Percentiles rank a stretch among this genome's conserved stretches.
Evolutionary conservation across 1,140 invertebrate genomes (phyloP).

Genomic region (Pseudomyrmex gracilis): DNA sequence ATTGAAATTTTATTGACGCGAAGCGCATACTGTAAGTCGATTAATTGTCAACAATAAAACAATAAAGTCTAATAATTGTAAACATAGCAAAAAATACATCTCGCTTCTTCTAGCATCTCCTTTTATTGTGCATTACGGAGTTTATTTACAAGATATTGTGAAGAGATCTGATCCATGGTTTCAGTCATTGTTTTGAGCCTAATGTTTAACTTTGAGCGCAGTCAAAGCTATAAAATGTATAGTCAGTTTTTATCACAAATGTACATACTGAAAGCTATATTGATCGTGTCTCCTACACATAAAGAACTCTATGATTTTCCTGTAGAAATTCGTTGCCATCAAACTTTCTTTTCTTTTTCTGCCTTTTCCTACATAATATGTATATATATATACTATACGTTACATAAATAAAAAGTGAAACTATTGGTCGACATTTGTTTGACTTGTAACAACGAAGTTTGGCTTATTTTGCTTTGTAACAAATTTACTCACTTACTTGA

Average conservation of each 20-base stretch:
- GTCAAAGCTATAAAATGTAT: no score
- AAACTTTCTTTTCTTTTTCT: neutral
- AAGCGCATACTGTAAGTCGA: slow-evolving; percentile 60
- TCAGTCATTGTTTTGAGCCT: neutral
- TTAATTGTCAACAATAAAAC: slow-evolving; percentile 67
- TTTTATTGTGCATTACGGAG: slow-evolving; percentile 21
- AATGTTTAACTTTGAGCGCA: neutral
- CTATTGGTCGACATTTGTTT: slow-evolving; percentile 16
- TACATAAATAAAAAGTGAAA: slow-evolving; percentile 34
- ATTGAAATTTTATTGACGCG: slow-evolving; percentile 57
- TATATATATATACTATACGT: slow-evolving; percentile 11
- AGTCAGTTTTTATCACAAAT: neutral
- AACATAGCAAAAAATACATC: slow-evolving; percentile 40
- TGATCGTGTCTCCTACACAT: neutral
- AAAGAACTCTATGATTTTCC: neutral
- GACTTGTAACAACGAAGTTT: slow-evolving; percentile 21
- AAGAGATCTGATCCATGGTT: neutral
- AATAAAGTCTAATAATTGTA: slow-evolving; percentile 66
- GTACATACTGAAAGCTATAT: neutral
- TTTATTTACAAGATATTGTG: slow-evolving; percentile 21
- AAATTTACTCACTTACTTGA: slow-evolving; percentile 3
- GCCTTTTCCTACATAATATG: neutral
- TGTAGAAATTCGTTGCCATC: slow-evolving; percentile 36
- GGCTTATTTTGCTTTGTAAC: slow-evolving; percentile 23
- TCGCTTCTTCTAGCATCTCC: slow-evolving; percentile 43